Evolutionary conservation across 1,140 invertebrate species (phyloP), one percentile per base, ranked within the genome.

Genomic region (Zaprionus tsacasi): DNA sequence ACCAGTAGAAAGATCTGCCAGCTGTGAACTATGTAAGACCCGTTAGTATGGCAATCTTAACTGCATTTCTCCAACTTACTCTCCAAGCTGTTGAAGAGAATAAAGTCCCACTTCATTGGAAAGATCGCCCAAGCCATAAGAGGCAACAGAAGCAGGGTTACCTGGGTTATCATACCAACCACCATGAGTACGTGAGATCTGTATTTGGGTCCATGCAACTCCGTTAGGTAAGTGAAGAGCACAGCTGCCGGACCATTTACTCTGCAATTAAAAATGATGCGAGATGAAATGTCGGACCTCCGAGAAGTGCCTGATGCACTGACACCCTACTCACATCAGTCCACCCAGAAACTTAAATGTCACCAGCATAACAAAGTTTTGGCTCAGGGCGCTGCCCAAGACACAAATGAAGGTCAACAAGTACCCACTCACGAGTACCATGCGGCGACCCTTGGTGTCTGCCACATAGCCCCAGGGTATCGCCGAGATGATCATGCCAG

Each of bases 401-500:
- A 95, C 96, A 57, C 95, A 94, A 6, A 97, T 75, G 1, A 94
- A 95, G 76, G 97, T 95, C 1, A 95, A 89, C n/a, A 96, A 91
- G 81, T 96, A 96, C 0, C 96, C 96, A 78, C 94, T 94, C 25
- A 96, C 93, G 30, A 98, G 93, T 38, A 97, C 94, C 50, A 94
- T 94, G 64, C 94, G 94, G 10, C 97, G 94, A 1, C 97, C 97
- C 33, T 95, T 93, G 0, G 95, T 95, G 86, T 98, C 97, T 0
- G 96, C 96, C 8, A 97, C 81, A 69, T 96, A 96, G 4, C 97
- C 97, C 96, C 97, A 98, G 15, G 97, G 78, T 81, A 96, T 94
- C 0, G 96, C 96, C 50, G 96, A 97, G 0, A 95, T 93, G 72
- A 97, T 95, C 96, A 97, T 98, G 55, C 97, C 97, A 95, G 87